Evolutionary conservation across 2,888 invertebrate genomes (phyloP), one percentile per base, ranked within the genome.

Genomic region (Zaprionus bogoriensis): DNA sequence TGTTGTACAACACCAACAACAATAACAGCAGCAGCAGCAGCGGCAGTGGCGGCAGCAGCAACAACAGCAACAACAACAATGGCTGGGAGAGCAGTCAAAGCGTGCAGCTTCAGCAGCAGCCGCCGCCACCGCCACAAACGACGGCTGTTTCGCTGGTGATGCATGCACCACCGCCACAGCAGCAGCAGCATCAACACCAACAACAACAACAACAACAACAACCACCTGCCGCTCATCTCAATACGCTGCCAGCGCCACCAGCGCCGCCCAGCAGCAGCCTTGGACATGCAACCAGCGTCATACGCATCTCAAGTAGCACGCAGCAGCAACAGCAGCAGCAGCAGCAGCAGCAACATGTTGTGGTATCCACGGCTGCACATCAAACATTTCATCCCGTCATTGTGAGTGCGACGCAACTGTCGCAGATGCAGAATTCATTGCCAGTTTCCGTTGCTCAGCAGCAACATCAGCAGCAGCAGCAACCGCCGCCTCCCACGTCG

Each of bases 401-500:
- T 88, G 96, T 96, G 48, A 95, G 95, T 83, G 95, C 96, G 25
- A 95, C 94, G 67, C 96, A 96, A 89, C 91, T 96, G 85, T 92
- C 96, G 75, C 96, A 71, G 46, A 38, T 71, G 17, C 71, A 69
- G 30, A 71, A 59, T 58, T 74, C 71, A 69, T 64, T 71, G 74
- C 54, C 81, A 59, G 58, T 80, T 51, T 71, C 71, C 75, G 70
- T 64, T 41, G 48, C 64, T 45, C 69, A 73, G 62, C 77, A 74
- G 23, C 83, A 77, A 6, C 87, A 84, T 25, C 74, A 74, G 3
- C 78, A 80, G 4, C 71, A 42, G 90, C 90, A 1, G 89, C 74
- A 74, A n/a, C 79, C 74, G 4, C 72, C 44, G 62, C 77, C 77
- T 41, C 66, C 87, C 55, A 72, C 81, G 9, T 61, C 85, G 74